Evolutionary conservation across 2,113 vertebrate species (phyloP).

Genomic region (Recurvirostra avosetta): DNA sequence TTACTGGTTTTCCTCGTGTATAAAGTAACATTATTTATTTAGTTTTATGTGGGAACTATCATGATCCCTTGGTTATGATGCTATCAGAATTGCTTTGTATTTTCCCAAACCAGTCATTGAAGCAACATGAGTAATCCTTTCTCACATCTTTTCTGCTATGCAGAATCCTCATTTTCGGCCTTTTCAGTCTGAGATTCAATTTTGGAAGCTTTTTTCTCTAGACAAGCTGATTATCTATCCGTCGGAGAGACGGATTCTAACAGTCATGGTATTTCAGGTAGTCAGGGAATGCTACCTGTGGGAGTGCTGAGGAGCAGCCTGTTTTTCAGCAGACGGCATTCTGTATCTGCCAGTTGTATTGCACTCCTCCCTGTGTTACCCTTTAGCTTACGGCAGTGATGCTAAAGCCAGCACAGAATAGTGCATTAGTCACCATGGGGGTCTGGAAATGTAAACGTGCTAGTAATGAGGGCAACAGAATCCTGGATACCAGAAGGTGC

Average conservation of each 20-base stretch:
- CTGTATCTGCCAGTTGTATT: background rate
- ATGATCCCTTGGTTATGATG: background rate
- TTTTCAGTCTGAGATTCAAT: background rate
- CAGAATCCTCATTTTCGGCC: background rate
- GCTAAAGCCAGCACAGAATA: background rate
- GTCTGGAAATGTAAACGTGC: background rate
- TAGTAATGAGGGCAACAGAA: background rate
- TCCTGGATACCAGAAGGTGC: background rate
- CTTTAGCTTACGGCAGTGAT: background rate
- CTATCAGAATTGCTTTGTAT: background rate
- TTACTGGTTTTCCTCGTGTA: background rate
- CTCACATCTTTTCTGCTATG: background rate
- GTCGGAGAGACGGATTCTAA: background rate
- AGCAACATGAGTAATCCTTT: background rate
- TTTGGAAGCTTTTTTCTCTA: background rate
- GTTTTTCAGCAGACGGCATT: background rate
- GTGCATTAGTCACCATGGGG: background rate
- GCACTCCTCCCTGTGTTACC: background rate
- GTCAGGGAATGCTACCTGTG: background rate
- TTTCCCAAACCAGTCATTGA: background rate
- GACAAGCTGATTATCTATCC: background rate
- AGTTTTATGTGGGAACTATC: background rate
- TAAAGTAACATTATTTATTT: background rate
- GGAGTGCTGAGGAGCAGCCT: background rate
- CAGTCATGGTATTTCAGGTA: background rate